Evolutionary conservation across 2,113 vertebrate species (phyloP).

Genomic region (Megaleporinus macrocephalus): DNA sequence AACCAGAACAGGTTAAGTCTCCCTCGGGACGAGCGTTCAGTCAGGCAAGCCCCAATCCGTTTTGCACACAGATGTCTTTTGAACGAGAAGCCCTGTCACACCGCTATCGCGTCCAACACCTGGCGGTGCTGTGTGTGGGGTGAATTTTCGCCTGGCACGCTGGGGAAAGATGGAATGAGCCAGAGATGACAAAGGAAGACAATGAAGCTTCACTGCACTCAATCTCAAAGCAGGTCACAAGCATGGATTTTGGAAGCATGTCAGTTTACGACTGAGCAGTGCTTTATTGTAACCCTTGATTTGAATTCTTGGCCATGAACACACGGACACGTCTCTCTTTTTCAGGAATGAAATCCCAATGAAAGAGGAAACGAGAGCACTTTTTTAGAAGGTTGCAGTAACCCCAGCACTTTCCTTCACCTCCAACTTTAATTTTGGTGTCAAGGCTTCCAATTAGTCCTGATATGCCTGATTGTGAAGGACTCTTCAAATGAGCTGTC

Average conservation of each 20-base stretch:
- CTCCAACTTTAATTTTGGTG: not conserved
- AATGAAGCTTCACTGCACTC: not conserved
- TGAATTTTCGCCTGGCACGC: not conserved
- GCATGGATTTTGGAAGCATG: not conserved
- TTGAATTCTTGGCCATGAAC: not conserved
- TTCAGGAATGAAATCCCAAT: not conserved
- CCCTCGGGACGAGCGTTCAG: not conserved
- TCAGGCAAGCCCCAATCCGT: not conserved
- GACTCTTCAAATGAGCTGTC: not conserved
- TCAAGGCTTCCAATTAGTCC: slow-evolving; percentile 6
- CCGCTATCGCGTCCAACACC: not conserved
- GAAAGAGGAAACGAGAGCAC: not conserved
- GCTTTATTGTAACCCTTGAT: not conserved
- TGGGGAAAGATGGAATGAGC: not conserved
- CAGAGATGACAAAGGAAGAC: slow-evolving; percentile 2
- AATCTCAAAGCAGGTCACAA: not conserved
- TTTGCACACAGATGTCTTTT: slow-evolving; percentile 2
- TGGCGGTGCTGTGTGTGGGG: not conserved
- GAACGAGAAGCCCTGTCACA: not conserved
- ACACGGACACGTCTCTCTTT: not conserved
- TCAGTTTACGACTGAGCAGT: not conserved
- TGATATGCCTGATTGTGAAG: slow-evolving; percentile 1
- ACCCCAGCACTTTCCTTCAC: not conserved
- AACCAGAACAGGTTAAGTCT: not conserved
- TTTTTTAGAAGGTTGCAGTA: not conserved